These are phyloP conservation scores for Sebastolobus altivelis DNA, from an alignment of 2,797 vertebrate genomes.

Conservation along the genomic window DNA sequence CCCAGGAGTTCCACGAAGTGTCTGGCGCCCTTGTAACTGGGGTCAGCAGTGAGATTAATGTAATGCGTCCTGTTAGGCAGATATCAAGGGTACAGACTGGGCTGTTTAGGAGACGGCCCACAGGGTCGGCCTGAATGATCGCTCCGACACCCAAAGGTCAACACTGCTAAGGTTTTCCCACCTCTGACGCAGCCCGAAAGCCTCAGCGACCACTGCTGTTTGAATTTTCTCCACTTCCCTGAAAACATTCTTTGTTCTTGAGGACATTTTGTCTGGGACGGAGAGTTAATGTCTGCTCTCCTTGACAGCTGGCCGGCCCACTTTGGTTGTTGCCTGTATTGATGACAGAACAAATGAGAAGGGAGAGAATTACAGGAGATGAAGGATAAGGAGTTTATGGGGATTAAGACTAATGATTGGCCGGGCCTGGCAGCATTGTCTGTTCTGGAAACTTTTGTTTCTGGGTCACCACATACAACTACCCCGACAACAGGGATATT, in stretches of 20 bases:
- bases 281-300: slow-evolving; percentile 30
- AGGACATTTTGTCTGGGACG: slow-evolving; percentile 53
- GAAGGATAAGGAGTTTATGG: slow-evolving; percentile 53
- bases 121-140: slow-evolving; percentile 75
- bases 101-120: slow-evolving; percentile 25
- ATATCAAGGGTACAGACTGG: slow-evolving; percentile 58
- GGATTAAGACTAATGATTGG: slow-evolving; percentile 72
- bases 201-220: slow-evolving; percentile 21
- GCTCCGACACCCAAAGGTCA: slow-evolving; percentile 66
- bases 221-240: slow-evolving; percentile 26
- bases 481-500: slow-evolving; percentile 33
- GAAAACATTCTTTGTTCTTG: slow-evolving; percentile 33
- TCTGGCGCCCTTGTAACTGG: slow-evolving; percentile 22
- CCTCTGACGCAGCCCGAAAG: slow-evolving; percentile 32
- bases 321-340: slow-evolving; percentile 31
- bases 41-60: slow-evolving; percentile 72
- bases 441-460: slow-evolving; percentile 34
- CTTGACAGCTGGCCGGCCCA: slow-evolving; percentile 29
- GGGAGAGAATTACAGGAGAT: slow-evolving; percentile 63
- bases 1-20: slow-evolving; percentile 10
- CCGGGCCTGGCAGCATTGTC: neutral
- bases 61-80: slow-evolving; percentile 55
- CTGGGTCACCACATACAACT: slow-evolving; percentile 54
- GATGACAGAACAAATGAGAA: slow-evolving; percentile 62
- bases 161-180: slow-evolving; percentile 15